Conservation (phyloP, 2,888 invertebrate genomes). For the Ophraella communa region DNA sequence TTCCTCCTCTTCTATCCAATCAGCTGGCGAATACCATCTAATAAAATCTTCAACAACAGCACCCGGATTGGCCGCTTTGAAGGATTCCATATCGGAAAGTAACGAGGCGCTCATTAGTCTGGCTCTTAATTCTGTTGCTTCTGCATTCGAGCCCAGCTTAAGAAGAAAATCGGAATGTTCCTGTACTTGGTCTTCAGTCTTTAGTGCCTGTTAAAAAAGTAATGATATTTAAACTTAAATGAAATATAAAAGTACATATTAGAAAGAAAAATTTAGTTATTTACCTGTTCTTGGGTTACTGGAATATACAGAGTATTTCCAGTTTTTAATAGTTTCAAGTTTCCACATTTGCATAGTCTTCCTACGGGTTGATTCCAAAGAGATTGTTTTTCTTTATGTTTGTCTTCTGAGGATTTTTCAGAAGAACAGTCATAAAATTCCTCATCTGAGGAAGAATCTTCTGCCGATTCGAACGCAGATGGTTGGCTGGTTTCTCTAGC, state of each 20-base stretch:
- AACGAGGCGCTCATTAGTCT: slow-evolving; percentile 95
- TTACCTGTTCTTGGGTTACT: slow-evolving; percentile 85
- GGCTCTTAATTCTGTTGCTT: slow-evolving; percentile 83
- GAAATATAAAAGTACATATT: not conserved
- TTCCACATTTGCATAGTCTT: slow-evolving; percentile 71
- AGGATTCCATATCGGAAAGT: slow-evolving; percentile 97
- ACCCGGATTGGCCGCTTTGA: slow-evolving; percentile 97
- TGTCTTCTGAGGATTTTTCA: slow-evolving; percentile 57
- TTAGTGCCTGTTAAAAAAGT: slow-evolving; percentile 63
- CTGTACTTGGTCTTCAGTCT: slow-evolving; percentile 96
- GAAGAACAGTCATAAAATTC: slow-evolving; percentile 84
- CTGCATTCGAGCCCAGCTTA: slow-evolving; percentile 84
- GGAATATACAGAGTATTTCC: slow-evolving; percentile 81
- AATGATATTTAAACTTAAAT: not conserved
- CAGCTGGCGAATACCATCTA: slow-evolving; percentile 97
- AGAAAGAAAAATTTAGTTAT: not conserved
- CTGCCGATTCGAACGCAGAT: slow-evolving; percentile 58
- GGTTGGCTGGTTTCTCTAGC: slow-evolving; percentile 61
- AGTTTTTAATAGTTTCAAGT: slow-evolving; percentile 70
- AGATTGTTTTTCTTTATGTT: slow-evolving; percentile 57
- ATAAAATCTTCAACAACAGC: slow-evolving; percentile 93
- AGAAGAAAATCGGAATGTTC: slow-evolving; percentile 90
- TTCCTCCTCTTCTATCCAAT: slow-evolving; percentile 75
- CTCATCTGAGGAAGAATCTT: slow-evolving; percentile 61
- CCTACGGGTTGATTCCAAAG: slow-evolving; percentile 65